Evolutionary conservation across 1,140 invertebrate genomes (phyloP), one percentile per base, ranked within the genome.

Genomic region (Formica selysi): DNA sequence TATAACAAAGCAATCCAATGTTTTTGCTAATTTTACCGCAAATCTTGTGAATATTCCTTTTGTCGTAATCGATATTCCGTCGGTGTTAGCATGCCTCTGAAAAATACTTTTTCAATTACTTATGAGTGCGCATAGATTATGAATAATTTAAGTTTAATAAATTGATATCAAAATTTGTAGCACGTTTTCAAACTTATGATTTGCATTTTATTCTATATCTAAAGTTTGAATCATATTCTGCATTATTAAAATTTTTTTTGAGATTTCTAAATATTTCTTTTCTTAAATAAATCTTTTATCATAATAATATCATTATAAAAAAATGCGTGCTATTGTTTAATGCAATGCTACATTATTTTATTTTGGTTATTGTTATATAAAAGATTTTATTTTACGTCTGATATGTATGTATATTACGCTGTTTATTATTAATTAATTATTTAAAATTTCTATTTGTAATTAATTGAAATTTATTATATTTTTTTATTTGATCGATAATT

Each of bases 21-120:
- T 80, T 22, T 70, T 64, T 16, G 26, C 16, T 26, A 62, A 6
- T 8, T 62, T 86, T 36, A 71, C 76, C 26, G 78, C 26, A 86
- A 89, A 19, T 91, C 73, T 54, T 89, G 71, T 16, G 78, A 84
- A 64, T 94, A 92, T 93, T 96, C 95, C 90, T 95, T 95, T 90
- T 95, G 95, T 65, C 95, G 93, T 76, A 96, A 94, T 90, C 97
- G 95, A 90, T 97, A 97, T 92, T 97, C 97, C 2, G 96, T 97
- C 7, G 97, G 97, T 22, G 97, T 97, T 61, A 97, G 92, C 96
- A 97, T 97, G 57, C 97, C 97, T 90, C 95, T 96, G 91, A 89
- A 94, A 95, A 89, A 85, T 64, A 87, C 70, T 59, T 57, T 32
- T 22, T 7, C 3, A 78, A 13, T 32, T 19, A 65, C 16, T 44